These are phyloP conservation scores for Pteropus rufus DNA, from an alignment of 2,797 vertebrate genomes.

Conservation along the genomic window DNA sequence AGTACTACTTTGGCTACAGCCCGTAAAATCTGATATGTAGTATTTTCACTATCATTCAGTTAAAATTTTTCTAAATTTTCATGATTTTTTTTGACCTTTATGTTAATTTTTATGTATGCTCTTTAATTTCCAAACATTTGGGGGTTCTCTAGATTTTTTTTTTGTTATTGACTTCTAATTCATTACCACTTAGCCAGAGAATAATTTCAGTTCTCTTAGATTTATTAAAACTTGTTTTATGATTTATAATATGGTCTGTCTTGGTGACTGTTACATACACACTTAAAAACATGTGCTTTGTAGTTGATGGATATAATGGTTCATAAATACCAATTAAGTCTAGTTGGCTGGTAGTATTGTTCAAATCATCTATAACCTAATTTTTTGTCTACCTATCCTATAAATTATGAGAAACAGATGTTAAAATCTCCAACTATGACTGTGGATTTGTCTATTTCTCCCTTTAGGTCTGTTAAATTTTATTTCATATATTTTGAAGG, in stretches of 20 bases:
- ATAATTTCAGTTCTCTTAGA: neutral
- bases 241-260: neutral
- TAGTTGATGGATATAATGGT: neutral
- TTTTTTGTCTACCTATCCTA: neutral
- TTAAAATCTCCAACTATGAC: neutral
- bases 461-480: neutral
- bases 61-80: conserved; percentile 31
- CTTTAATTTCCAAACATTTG: neutral
- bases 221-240: neutral
- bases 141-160: neutral
- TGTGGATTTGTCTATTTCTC: neutral
- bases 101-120: neutral
- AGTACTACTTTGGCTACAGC: neutral
- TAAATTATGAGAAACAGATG: neutral
- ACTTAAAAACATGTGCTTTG: neutral
- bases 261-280: neutral
- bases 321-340: neutral
- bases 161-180: neutral
- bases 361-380: neutral
- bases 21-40: neutral
- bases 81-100: neutral
- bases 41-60: neutral
- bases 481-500: neutral
- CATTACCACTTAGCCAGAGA: neutral
- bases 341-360: neutral